Percentiles rank a stretch among this genome's conserved stretches.
These are phyloP conservation scores for Drosophila burlai DNA, from an alignment of 1,140 invertebrate genomes.

Conservation along the genomic window DNA sequence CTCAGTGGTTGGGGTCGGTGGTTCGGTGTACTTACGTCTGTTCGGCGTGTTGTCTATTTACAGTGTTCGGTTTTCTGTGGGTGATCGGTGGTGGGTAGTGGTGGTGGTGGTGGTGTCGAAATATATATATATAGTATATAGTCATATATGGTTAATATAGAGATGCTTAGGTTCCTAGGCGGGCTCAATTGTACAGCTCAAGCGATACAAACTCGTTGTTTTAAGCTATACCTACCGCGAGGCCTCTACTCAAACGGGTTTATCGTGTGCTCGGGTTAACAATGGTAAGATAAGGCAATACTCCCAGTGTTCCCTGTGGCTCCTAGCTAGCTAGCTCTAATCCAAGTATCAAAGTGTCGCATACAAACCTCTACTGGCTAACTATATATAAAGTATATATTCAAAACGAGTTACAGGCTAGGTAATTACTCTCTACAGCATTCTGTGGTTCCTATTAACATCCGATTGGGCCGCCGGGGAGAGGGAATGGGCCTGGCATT, in stretches of 20 bases:
- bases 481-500: neutral
- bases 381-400: constrained; percentile 19
- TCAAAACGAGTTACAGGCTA: constrained; percentile 10
- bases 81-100: constrained; percentile 35
- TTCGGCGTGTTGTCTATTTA: constrained; percentile 68
- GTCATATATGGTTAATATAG: constrained; percentile 40
- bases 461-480: constrained; percentile 16
- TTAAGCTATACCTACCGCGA: constrained; percentile 55
- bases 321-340: constrained; percentile 43
- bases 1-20: constrained; percentile 8
- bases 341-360: constrained; percentile 31
- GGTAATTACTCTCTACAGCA: constrained; percentile 58
- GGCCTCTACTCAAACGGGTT: constrained; percentile 37
- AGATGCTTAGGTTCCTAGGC: constrained; percentile 35
- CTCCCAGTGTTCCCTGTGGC: constrained; percentile 12
- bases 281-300: neutral
- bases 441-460: constrained; percentile 25
- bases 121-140: constrained; percentile 36
- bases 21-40: constrained; percentile 74
- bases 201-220: constrained; percentile 38
- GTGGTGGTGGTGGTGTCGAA: constrained; percentile 24
- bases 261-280: constrained; percentile 22
- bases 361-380: constrained; percentile 33
- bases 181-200: constrained; percentile 48
- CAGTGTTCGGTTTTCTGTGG: constrained; percentile 62